A percentile compares a stretch with the other conserved stretches of the same genome.
These are phyloP conservation scores for Sylvia borin DNA, from an alignment of 2,797 vertebrate species.

Conservation along the genomic window DNA sequence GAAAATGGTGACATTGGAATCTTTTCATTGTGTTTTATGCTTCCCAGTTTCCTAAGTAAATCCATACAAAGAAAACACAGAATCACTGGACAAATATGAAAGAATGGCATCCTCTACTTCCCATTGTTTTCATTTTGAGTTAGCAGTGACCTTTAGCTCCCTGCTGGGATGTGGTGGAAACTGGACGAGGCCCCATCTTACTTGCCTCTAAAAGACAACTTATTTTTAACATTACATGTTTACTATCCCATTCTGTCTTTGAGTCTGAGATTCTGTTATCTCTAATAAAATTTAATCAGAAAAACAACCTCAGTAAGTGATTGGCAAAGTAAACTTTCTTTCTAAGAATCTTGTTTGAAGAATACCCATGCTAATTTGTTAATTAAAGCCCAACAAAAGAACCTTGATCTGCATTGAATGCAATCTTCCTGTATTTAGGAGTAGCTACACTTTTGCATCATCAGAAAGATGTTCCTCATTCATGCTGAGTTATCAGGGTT, in stretches of 20 bases:
- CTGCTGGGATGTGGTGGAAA: constrained; percentile 62
- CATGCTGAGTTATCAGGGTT: background rate
- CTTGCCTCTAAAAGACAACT: constrained; percentile 33
- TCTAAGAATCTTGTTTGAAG: background rate
- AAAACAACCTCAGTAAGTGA: background rate
- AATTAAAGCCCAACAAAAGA: background rate
- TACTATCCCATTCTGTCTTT: constrained; percentile 46
- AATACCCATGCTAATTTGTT: background rate
- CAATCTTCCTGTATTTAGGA: background rate
- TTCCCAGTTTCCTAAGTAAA: constrained; percentile 62
- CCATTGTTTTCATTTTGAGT: constrained; percentile 69
- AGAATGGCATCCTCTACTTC: constrained; percentile 58
- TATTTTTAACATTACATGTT: constrained; percentile 62
- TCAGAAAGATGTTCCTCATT: background rate
- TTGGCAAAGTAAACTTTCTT: background rate
- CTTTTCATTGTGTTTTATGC: constrained; percentile 18
- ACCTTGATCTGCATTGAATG: rapidly evolving
- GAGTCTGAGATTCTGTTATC: background rate
- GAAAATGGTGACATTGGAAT: constrained; percentile 9
- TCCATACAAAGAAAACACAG: constrained; percentile 61
- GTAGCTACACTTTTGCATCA: background rate
- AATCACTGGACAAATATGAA: constrained; percentile 56
- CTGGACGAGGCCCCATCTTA: constrained; percentile 50
- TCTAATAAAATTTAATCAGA: constrained; percentile 35
- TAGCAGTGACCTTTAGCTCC: constrained; percentile 69